A percentile compares a stretch with the other conserved stretches of the same genome.
phyloP scores from a whole-genome alignment of 2,888 invertebrate genomes.

The Cephus pygmeus region DNA sequence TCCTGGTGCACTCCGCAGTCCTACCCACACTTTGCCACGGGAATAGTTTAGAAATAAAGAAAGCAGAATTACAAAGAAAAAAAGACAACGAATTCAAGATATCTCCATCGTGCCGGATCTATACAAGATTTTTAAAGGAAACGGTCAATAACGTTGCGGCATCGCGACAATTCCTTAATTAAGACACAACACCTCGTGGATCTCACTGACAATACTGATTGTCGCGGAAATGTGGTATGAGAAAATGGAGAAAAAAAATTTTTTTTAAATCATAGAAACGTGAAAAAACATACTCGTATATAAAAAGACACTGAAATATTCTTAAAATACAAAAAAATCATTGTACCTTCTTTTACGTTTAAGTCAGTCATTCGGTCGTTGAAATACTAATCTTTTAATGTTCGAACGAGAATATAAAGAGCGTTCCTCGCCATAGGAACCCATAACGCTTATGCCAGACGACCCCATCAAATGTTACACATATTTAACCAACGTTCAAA shows the following conservation, averaged over 20 bases:
- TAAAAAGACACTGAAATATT: not conserved
- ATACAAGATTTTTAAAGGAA: not conserved
- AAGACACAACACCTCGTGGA: not conserved
- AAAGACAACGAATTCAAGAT: not conserved
- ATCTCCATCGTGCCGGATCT: not conserved
- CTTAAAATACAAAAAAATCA: not conserved
- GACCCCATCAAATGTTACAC: conserved; percentile 42
- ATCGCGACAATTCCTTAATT: not conserved
- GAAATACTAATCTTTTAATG: conserved; percentile 14
- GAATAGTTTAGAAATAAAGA: not conserved
- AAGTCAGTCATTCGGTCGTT: not conserved
- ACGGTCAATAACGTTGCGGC: not conserved
- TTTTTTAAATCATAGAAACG: not conserved
- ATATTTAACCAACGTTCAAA: conserved; percentile 35
- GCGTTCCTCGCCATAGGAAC: not conserved
- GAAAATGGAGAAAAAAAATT: not conserved
- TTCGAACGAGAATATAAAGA: conserved; percentile 5
- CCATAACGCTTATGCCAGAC: conserved; percentile 31
- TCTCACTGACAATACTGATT: not conserved
- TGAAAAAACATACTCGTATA: not conserved
- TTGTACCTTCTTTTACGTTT: not conserved
- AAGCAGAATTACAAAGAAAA: not conserved
- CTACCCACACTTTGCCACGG: conserved; percentile 13
- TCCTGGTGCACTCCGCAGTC: conserved; percentile 24
- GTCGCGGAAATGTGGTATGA: not conserved